Percentiles rank a stretch among this genome's conserved stretches.
These are phyloP conservation scores for Drosophila sturtevanti DNA, from an alignment of 1,140 invertebrate species.

Conservation along the genomic window DNA sequence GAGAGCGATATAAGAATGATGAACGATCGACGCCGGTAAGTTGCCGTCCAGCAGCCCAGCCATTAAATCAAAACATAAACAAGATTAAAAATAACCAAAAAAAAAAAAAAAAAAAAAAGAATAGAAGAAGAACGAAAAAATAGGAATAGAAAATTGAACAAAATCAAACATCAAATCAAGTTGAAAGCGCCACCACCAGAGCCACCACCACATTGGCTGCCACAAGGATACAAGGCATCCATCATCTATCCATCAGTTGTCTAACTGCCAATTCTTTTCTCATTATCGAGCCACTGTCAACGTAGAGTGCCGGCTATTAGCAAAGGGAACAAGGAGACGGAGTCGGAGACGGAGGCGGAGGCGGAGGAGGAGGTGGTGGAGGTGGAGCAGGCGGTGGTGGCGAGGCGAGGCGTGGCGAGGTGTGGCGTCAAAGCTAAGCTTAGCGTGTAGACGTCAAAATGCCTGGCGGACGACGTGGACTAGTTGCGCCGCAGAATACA, in stretches of 20 bases:
- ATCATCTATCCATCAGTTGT: slow-evolving; percentile 48
- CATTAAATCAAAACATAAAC: no score
- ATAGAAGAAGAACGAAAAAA: neutral
- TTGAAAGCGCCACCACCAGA: neutral
- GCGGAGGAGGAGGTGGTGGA: neutral
- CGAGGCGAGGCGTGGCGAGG: slow-evolving; percentile 15
- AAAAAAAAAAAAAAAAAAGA: neutral
- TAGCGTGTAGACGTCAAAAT: slow-evolving; percentile 85
- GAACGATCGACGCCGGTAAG: slow-evolving; percentile 43
- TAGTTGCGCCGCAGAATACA: slow-evolving; percentile 99
- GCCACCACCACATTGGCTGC: neutral
- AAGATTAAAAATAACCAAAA: no score
- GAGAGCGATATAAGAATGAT: slow-evolving; percentile 42
- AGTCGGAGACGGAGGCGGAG: neutral
- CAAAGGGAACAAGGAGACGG: neutral
- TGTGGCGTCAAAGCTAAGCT: slow-evolving; percentile 43
- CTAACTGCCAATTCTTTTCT: slow-evolving; percentile 30
- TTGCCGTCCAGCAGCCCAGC: slow-evolving; percentile 25
- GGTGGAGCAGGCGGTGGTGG: slow-evolving; percentile 13
- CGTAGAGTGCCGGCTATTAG: neutral
- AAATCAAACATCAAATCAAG: slow-evolving; percentile 4
- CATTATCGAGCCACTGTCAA: neutral
- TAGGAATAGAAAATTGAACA: neutral
- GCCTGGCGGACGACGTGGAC: slow-evolving; percentile 97
- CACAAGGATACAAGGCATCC: neutral